A percentile compares a stretch with the other conserved stretches of the same genome.
Conservation (phyloP, 2,888 invertebrate species). For the Temnothorax unifasciatus region DNA sequence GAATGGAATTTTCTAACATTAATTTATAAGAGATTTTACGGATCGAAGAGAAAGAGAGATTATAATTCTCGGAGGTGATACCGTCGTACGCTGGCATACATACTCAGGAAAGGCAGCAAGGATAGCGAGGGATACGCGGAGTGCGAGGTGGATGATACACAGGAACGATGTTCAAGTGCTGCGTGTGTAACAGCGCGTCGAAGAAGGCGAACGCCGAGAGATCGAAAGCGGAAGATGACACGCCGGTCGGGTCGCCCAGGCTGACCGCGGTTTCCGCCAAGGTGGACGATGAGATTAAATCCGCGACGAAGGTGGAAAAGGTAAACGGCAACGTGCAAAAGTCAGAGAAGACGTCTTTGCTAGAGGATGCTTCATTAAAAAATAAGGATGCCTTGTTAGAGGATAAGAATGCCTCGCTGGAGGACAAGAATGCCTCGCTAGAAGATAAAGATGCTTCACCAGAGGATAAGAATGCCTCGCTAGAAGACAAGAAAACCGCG, state of each 20-base stretch:
- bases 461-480: not conserved
- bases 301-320: constrained; percentile 49
- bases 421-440: no score
- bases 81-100: not conserved
- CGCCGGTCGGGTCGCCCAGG: constrained; percentile 39
- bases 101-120: not conserved
- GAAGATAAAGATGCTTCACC: not conserved
- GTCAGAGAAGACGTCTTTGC: constrained; percentile 38
- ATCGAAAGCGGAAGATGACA: constrained; percentile 41
- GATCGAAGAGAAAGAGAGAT: not conserved
- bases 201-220: constrained; percentile 70
- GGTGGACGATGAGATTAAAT: constrained; percentile 46
- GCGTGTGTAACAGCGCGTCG: constrained; percentile 80
- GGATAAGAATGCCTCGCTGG: not conserved
- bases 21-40: constrained; percentile 25
- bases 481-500: no score
- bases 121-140: constrained; percentile 32
- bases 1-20: constrained; percentile 11
- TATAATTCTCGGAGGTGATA: not conserved
- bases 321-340: constrained; percentile 63
- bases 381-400: not conserved
- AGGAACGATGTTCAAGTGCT: constrained; percentile 83
- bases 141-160: constrained; percentile 20
- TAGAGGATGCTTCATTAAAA: not conserved
- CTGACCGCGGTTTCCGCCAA: constrained; percentile 56